Evolutionary conservation across 2,113 vertebrate genomes (phyloP).

Genomic region (Peucedramus taeniatus): DNA sequence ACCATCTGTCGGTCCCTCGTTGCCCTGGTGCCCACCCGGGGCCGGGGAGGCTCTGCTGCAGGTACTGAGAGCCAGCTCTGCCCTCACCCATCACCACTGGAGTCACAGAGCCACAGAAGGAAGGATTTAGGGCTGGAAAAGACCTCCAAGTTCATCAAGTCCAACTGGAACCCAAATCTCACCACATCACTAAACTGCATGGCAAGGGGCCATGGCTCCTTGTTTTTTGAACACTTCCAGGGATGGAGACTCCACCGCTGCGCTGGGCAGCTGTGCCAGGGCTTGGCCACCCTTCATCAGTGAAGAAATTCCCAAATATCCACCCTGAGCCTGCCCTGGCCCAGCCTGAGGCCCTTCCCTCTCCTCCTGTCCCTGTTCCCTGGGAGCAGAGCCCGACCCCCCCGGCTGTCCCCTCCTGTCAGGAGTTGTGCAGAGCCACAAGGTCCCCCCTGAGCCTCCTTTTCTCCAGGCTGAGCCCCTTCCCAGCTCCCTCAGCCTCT

Average conservation of each 20-base stretch:
- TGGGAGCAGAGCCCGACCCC: not conserved
- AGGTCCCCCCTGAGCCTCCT: not conserved
- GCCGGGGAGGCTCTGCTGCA: not conserved
- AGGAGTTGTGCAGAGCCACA: not conserved
- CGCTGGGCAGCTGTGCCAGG: not conserved
- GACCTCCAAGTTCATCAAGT: not conserved
- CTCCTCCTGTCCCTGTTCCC: not conserved
- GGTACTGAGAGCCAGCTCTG: not conserved
- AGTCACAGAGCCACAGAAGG: not conserved
- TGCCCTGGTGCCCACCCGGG: not conserved
- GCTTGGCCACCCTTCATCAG: accelerated
- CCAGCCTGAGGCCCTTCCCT: not conserved
- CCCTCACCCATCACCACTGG: not conserved
- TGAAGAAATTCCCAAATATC: not conserved
- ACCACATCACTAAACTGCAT: accelerated
- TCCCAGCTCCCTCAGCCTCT: not conserved
- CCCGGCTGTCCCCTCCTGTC: not conserved
- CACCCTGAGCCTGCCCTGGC: not conserved
- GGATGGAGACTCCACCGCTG: accelerated
- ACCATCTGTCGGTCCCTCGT: accelerated
- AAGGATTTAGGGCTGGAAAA: not conserved
- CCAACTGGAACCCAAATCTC: not conserved
- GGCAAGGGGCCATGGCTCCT: not conserved
- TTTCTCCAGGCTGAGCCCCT: not conserved
- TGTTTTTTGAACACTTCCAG: accelerated